Base-by-base conservation (phyloP, 2,113 vertebrate species). In the Atherinomorus stipes region DNA sequence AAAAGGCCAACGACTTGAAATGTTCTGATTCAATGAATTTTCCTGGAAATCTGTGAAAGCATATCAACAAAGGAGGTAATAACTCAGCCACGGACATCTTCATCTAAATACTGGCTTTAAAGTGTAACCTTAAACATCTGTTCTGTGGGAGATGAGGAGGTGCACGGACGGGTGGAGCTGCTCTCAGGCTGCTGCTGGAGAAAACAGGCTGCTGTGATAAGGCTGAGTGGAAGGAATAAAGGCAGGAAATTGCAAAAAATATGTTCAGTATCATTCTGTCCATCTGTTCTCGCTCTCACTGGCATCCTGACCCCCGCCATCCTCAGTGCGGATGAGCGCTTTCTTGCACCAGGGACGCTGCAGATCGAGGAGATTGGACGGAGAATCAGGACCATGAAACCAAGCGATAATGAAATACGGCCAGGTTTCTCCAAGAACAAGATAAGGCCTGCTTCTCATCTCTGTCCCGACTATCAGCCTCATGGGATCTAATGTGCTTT, bases 401-500 rank as follows among this genome's bases (percentile, higher is more conserved):
- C 78, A 64, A 12, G 52, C 31, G 85, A 90, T 87, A 86, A 89
- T 90, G 84, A 86, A 90, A 92, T 85, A 85, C 78, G 69, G 47
- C 67, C n/a, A 66, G 73, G 61, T 78, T 82, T 80, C 83, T 81
- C 78, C 78, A 61, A 80, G 82, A 85, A 86, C 82, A 69, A 88
- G 92, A 93, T 92, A 90, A 92, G 75, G 19, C 54, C 63, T 37
- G 71, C 63, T 54, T 89, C 81, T 89, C 76, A 70, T 85, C 76
- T 83, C 64, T 7, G 38, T n/a, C 4, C 61, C 0, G 5, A 19
- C 58, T 80, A 90, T 88, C 84, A 64, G 81, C 64, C 59, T 65
- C 63, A 57, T 70, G 56, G 45, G 66, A 90, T 90, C 79, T 77
- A 71, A 87, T 54, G 25, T 40, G 60, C 77, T 81, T 64, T 19